Evolutionary conservation across 1,140 invertebrate species (phyloP), one percentile per base, ranked within the genome.

Genomic region (Brachionus manjavacas): DNA sequence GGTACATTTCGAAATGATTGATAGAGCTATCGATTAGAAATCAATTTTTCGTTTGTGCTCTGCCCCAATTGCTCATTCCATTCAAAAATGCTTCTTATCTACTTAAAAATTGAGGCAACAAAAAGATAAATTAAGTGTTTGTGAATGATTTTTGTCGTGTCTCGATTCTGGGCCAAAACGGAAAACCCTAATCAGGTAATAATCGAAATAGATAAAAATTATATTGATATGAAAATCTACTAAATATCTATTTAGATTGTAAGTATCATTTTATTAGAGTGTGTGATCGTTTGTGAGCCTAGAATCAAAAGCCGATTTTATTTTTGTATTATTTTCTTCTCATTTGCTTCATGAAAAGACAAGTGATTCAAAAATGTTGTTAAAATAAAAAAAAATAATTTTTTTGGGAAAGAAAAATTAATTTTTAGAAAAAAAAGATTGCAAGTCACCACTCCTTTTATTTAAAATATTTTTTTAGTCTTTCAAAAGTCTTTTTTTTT

Each of bases 131-230:
- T 41, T 39, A 72, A 72, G 68, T 72, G 39, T n/a, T 72, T n/a
- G 20, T 68, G 64, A 68, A 9, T 31, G 28, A 72, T 41, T 41
- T 41, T 16, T 16, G 68, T 72, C 3, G n/a, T 60, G 68, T 72
- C 68, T 16, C 16, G 28, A 39, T 72, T 72, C 68, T 72, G n/a
- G 68, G 6, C 31, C 35, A 72, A 72, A 72, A 72, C 68, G 68
- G 68, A 72, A 72, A 72, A 72, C n/a, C 16, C 35, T 72, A 72
- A 72, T 72, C 68, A 72, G 68, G 68, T 72, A 72, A 72, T 39
- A 20, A 41, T 68, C 66, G 12, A 31, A 31, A 68, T n/a, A 39
- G 31, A 31, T 31, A 68, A 31, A 68, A 68, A 4, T 25, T 66
- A 35, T 6, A 66, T 31, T 31, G 25, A 68, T 68, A 68, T 68